Evolutionary conservation across 2,797 vertebrate genomes (phyloP), one percentile per base, ranked within the genome.

Genomic region (Euthynnus affinis): DNA sequence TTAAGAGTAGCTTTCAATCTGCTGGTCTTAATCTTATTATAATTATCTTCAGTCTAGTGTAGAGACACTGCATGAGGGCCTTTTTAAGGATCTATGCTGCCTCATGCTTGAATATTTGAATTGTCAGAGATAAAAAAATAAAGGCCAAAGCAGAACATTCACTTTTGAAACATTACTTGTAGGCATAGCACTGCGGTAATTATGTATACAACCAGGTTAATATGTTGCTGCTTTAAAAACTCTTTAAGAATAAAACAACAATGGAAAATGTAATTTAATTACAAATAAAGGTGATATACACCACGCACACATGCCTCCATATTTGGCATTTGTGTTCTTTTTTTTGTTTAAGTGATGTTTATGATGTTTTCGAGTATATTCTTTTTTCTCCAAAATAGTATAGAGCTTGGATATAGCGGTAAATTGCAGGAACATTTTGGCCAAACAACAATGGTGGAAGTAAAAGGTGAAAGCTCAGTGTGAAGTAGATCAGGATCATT

Each of bases 81-180:
- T 27, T 40, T 40, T 60, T 17, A 48, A 75, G 37, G 22, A 17
- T 53, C n/a, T 9, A 27, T 20, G 20, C 59, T 32, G 69, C 18
- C 52, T 34, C 17, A 20, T 27, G 63, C 34, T 27, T 74, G 5
- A 29, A 76, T 25, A 40, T 74, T 62, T 51, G 20, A 67, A 51
- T 25, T 60, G 68, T 53, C 32, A 63, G 55, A 76, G 66, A 69
- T n/a, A 51, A 71, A 51, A 71, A 80, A 73, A 65, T 69, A 46
- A 63, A 74, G 29, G 48, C 51, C 52, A 71, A 57, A 72, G 29
- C 66, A 49, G 53, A 61, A 46, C 55, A 66, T 48, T 71, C 74
- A 59, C 34, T 22, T 48, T 29, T 61, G 55, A 69, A 76, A 71
- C 17, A 67, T 83, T 72, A 64, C 2, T 71, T 74, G 9, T 32